These are phyloP conservation scores for Empis livida DNA, from an alignment of 2,888 invertebrate species.

Conservation along the genomic window DNA sequence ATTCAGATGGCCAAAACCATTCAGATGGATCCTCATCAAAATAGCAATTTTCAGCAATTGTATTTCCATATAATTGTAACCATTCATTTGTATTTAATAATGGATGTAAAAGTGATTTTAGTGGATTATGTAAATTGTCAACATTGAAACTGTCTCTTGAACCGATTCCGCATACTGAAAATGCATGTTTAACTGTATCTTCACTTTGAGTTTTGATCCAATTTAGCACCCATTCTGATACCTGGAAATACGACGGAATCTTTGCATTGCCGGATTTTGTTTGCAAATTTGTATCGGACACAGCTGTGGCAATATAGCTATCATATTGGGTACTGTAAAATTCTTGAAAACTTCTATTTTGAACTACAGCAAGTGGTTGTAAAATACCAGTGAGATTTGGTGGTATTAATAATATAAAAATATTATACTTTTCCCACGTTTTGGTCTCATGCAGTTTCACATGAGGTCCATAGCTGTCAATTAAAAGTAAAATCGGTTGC, in stretches of 20 bases:
- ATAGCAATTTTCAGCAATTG: neutral
- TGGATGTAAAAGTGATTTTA: neutral
- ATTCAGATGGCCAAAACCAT: neutral
- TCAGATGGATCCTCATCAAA: neutral
- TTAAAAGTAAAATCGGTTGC: no score
- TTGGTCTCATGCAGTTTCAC: no score
- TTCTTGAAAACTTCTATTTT: neutral
- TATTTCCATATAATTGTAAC: neutral
- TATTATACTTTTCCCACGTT: no score
- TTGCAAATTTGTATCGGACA: neutral
- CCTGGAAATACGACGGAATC: neutral
- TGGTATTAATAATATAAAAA: neutral
- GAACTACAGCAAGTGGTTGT: neutral
- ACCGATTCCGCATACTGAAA: neutral
- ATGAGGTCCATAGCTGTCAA: no score
- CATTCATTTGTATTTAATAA: neutral
- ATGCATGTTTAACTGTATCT: no score
- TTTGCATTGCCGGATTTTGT: constrained; percentile 1
- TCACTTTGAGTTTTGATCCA: neutral
- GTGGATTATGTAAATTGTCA: neutral
- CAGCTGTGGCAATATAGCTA: neutral
- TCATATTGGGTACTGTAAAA: constrained; percentile 1
- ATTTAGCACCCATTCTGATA: neutral
- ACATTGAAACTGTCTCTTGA: neutral
- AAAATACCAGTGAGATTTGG: neutral